Percentiles rank a stretch among this genome's conserved stretches.
phyloP scores from a whole-genome alignment of 2,797 vertebrate genomes.

The Coranthus polyacanthus region DNA sequence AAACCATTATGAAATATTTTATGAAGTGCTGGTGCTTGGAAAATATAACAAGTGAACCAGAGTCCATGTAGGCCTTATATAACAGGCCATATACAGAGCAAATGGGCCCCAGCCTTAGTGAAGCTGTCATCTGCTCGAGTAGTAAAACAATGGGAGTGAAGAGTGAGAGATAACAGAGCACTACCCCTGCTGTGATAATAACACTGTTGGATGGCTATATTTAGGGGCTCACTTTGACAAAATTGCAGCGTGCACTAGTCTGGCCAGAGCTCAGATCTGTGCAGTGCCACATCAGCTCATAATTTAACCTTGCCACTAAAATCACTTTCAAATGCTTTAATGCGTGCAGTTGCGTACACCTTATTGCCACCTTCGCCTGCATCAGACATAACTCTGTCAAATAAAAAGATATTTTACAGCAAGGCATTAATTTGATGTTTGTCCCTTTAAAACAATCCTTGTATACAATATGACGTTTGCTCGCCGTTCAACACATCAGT shows the following conservation, averaged over 20 bases:
- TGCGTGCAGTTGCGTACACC: background rate
- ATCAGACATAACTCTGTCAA: conserved; percentile 21
- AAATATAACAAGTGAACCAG: conserved; percentile 27
- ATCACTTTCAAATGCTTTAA: conserved; percentile 34
- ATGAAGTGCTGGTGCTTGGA: conserved; percentile 51
- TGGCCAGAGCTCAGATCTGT: conserved; percentile 30
- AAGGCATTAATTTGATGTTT: background rate
- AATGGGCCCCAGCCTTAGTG: conserved; percentile 57
- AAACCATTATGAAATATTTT: conserved; percentile 56
- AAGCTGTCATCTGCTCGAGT: conserved; percentile 74
- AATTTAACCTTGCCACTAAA: conserved; percentile 48
- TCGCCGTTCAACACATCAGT: background rate
- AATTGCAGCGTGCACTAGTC: conserved; percentile 36
- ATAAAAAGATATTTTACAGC: conserved; percentile 39
- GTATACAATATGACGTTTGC: background rate
- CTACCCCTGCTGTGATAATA: conserved; percentile 77
- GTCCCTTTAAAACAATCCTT: conserved; percentile 14
- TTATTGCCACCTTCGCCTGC: background rate
- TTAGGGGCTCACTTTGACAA: conserved; percentile 70
- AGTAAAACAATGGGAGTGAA: conserved; percentile 80
- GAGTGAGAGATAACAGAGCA: conserved; percentile 78
- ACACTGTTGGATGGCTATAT: conserved; percentile 72
- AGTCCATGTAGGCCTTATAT: conserved; percentile 62
- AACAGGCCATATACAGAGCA: conserved; percentile 59
- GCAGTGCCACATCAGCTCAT: conserved; percentile 40